Base-by-base conservation (phyloP, 2,888 invertebrate species). In the Pyrocoelia pectoralis region DNA sequence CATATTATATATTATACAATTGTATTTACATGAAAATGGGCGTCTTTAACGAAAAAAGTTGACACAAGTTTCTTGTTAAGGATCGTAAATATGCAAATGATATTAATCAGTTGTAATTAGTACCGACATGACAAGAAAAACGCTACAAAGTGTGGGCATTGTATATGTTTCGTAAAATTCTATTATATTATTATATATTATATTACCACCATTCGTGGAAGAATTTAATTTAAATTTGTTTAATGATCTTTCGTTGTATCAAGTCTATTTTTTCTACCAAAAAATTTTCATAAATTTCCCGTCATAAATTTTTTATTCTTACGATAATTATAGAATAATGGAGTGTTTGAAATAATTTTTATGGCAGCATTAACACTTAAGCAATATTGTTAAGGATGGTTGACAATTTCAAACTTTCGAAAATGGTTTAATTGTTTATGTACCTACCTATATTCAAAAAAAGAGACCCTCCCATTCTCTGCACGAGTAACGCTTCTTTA, bases 61-160 rank as follows among this genome's bases (percentile, higher is more conserved):
- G 41, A 53, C 53, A 59, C 43, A 54, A 59, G 46, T 59, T 49
- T 59, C 53, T 43, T 43, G 33, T 43, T 15, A 38, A 33, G 14
- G 13, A 40, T 59, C 38, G 38, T 59, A 53, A 33, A 59, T 53
- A 59, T 59, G 59, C 59, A 59, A 59, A 59, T 54, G 53, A 33
- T 53, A 48, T 59, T 59, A 54, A 59, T 59, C 59, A 38, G 48
- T 18, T 33, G 46, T 59, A 59, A 59, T 59, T 59, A 54, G 53
- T 54, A 46, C 43, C 5, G 29, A 43, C 41, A 43, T 19, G 40
- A 9, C 38, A 48, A 33, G 48, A 12, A 43, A 13, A 8, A 15
- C n/a, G n/a, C n/a, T 17, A 52, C 10, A 52, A 52, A 38, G 17
- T 5, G 53, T 41, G 15, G 51, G 53, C 51, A 14, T 13, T 13